Base-by-base conservation (phyloP, 2,888 invertebrate species). In the Merodon equestris region DNA sequence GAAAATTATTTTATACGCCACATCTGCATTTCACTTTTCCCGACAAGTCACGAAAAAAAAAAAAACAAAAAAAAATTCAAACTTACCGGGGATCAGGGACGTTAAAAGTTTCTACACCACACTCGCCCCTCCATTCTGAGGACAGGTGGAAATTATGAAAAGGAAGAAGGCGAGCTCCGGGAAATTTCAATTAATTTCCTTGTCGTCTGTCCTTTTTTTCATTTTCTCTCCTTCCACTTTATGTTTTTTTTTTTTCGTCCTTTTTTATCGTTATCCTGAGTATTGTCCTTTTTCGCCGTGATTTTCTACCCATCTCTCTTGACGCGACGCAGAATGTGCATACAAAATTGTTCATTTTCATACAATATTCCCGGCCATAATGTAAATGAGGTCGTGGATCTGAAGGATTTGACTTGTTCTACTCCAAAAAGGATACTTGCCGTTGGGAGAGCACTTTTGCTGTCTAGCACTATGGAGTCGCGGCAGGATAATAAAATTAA, bases 321-420 rank as follows among this genome's bases (percentile, higher is more conserved):
- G 14, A 27, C 27, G 27, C 40, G 48, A 71, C 27, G 54, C 61
- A 61, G n/a, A 71, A 63, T 38, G 61, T 71, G 70, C 70, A 63
- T 61, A 18, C 12, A 56, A 63, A 71, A 71, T 71, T 61, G 61
- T 71, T 71, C 56, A 71, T 71, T 71, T 61, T 70, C 60, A 70
- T 70, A 7, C 27, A 4, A 60, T 50, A 70, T 53, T 60, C 53
- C 60, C 38, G 27, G 38, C 44, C 53, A 60, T 60, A 70, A 70
- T 60, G 68, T 45, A 70, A 70, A 70, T 70, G 51, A 70, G 68
- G 51, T 70, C 53, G 2, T 27, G n/a, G 3, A 27, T 27, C 27
- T 7, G 27, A 27, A 27, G 68, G 42, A 42, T 42, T 42, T 42
- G 42, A 42, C 27, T 27, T 27, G 27, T 27, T 4, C 27, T 4